Evolutionary conservation across 1,140 invertebrate genomes (phyloP).

Genomic region (Drosophila sucinea): DNA sequence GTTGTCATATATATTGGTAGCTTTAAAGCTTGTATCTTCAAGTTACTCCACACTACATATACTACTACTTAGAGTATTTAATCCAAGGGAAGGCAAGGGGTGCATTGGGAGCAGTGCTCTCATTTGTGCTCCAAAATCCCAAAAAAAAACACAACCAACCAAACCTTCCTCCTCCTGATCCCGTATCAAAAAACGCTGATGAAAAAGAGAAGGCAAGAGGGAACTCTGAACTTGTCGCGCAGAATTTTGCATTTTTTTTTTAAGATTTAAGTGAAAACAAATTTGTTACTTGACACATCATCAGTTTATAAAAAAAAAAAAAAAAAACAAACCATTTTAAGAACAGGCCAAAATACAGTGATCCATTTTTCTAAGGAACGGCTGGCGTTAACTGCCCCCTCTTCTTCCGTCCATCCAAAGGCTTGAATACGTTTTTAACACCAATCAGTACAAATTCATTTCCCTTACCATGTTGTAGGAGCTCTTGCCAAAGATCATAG

Average conservation of each 20-base stretch:
- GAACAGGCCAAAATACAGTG: constrained; percentile 53
- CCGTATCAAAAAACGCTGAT: constrained; percentile 9
- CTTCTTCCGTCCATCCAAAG: background rate
- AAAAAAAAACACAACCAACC: constrained; percentile 15
- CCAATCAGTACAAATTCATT: constrained; percentile 81
- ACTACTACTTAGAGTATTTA: constrained; percentile 77
- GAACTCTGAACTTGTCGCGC: constrained; percentile 57
- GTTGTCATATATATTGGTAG: constrained; percentile 76
- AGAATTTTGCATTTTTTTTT: constrained; percentile 79
- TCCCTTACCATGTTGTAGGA: constrained; percentile 68
- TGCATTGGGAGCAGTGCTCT: constrained; percentile 64
- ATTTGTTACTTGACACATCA: constrained; percentile 57
- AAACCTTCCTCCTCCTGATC: constrained; percentile 5
- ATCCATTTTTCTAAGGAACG: constrained; percentile 21
- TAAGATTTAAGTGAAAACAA: constrained; percentile 52
- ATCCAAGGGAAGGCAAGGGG: constrained; percentile 37
- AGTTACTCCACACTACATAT: constrained; percentile 57
- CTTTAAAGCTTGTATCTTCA: constrained; percentile 80
- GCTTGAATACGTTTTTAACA: constrained; percentile 52
- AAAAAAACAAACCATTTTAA: constrained; percentile 34
- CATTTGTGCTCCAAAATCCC: constrained; percentile 7
- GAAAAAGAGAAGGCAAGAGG: constrained; percentile 32
- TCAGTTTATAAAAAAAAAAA: constrained; percentile 18
- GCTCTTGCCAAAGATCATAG: constrained; percentile 36
- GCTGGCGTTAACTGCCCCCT: constrained; percentile 25